These are phyloP conservation scores for Bellardia bayeri DNA, from an alignment of 2,888 invertebrate species.

Conservation along the genomic window DNA sequence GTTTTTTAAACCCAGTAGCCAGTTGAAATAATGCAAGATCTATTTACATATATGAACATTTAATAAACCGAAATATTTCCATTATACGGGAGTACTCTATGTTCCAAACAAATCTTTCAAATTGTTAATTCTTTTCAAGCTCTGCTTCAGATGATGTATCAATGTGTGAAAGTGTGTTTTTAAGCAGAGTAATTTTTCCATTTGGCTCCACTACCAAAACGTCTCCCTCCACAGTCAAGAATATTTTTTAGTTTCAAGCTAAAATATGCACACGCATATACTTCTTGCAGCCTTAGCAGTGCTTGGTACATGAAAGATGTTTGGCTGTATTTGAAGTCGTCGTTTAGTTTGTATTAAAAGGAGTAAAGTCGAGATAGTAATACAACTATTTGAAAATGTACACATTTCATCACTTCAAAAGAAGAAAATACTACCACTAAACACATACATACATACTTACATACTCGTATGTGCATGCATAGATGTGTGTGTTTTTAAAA, in stretches of 20 bases:
- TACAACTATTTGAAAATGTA: conserved; percentile 68
- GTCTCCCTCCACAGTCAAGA: conserved; percentile 27
- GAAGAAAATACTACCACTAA: conserved; percentile 29
- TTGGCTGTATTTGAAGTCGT: conserved; percentile 41
- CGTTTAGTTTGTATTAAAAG: conserved; percentile 31
- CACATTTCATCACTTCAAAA: conserved; percentile 70
- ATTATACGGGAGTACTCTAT: neutral
- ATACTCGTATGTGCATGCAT: no score
- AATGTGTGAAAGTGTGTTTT: conserved; percentile 35
- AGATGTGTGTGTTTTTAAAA: neutral
- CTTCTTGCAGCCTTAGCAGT: neutral
- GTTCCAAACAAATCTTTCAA: neutral
- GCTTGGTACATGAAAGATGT: conserved; percentile 46
- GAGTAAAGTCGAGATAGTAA: conserved; percentile 55
- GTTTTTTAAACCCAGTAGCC: no score
- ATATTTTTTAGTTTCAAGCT: conserved; percentile 69
- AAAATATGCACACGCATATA: conserved; percentile 45
- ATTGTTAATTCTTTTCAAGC: conserved; percentile 23
- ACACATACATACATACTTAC: conserved; percentile 5
- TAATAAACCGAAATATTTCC: no score
- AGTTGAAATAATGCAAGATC: no score
- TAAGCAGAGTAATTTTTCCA: conserved; percentile 30
- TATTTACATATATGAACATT: no score
- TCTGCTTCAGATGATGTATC: conserved; percentile 35
- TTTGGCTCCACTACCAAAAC: conserved; percentile 50